phyloP scores from a whole-genome alignment of 2,113 vertebrate genomes.

The Actenoides lindsayi region DNA sequence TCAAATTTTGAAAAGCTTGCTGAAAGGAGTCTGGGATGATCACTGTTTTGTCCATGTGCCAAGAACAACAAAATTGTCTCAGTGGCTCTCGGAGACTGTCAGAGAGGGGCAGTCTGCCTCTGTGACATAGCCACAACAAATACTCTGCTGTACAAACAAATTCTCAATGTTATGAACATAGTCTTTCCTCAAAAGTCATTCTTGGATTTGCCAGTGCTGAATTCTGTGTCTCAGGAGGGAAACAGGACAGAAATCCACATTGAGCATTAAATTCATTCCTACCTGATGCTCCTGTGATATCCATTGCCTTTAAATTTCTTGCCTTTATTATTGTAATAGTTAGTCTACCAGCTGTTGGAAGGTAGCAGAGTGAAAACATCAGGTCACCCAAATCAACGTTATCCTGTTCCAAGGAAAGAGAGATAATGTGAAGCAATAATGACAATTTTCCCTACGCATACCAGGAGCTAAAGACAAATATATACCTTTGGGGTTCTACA shows the following conservation, averaged over 20 bases:
- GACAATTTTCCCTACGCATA: not conserved
- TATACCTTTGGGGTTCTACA: not conserved
- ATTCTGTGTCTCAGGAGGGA: not conserved
- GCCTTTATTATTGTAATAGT: constrained; percentile 99
- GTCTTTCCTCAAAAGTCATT: not conserved
- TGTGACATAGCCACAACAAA: not conserved
- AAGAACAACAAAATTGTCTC: not conserved
- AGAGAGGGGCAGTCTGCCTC: not conserved
- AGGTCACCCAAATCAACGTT: constrained; percentile 97
- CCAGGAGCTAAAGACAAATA: not conserved
- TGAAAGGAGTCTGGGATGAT: not conserved
- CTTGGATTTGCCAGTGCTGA: not conserved
- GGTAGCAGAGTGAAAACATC: constrained; percentile 99
- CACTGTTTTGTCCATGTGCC: not conserved
- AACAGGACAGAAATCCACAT: not conserved
- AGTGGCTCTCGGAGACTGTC: not conserved
- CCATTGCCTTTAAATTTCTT: constrained; percentile 98
- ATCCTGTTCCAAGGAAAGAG: constrained; percentile 80
- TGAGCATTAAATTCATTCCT: constrained; percentile 20
- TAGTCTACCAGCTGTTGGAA: constrained; percentile 95
- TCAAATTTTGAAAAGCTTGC: not conserved
- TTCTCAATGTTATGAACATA: not conserved
- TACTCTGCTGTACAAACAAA: not conserved
- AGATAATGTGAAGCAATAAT: not conserved
- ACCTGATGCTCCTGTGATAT: constrained; percentile 99